Base-by-base conservation (phyloP, 2,888 invertebrate species). In the Isoperla grammatica region DNA sequence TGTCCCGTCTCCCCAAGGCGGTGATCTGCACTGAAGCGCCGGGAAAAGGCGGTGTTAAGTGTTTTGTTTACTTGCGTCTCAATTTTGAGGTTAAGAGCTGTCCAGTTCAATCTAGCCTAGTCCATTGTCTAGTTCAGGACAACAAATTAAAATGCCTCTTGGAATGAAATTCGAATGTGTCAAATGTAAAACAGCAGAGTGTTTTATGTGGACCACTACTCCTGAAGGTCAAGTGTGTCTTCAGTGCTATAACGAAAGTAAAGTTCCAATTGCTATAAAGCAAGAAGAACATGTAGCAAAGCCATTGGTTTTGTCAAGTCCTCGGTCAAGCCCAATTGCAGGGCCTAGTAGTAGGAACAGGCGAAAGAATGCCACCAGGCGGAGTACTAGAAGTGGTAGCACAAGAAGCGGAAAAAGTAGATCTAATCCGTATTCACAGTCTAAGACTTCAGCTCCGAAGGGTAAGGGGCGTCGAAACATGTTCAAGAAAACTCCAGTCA, bases 221-320 rank as follows among this genome's bases (percentile, higher is more conserved):
- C 86, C 87, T 62, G 81, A 81, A 68, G 89, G 88, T 0, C 86
- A 87, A 71, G 79, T 90, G 64, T 92, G 91, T 70, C 85, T 88
- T 69, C 81, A 85, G 56, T 91, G 91, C 70, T 80, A 84, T 37
- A 60, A 66, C 17, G 69, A 69, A 63, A 81, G 81, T 63, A 74
- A 76, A 60, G 79, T 83, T 29, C 5, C 29, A 22, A 75, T 76
- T 67, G 42, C 5, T 23, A 48, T 20, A 22, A 39, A 46, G 6
- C 50, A 50, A 48, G 69, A 70, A 64, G 64, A 60, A 13, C 49
- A 63, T 65, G 23, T 73, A 71, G 53, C 73, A 71, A n/a, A n/a
- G n/a, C n/a, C n/a, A n/a, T n/a, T n/a, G n/a, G n/a, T n/a, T n/a
- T n/a, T n/a, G n/a, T n/a, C 69, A 71, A 23, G 65, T 68, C 59